These are phyloP conservation scores for Troides aeacus DNA, from an alignment of 2,888 invertebrate species.

Conservation along the genomic window DNA sequence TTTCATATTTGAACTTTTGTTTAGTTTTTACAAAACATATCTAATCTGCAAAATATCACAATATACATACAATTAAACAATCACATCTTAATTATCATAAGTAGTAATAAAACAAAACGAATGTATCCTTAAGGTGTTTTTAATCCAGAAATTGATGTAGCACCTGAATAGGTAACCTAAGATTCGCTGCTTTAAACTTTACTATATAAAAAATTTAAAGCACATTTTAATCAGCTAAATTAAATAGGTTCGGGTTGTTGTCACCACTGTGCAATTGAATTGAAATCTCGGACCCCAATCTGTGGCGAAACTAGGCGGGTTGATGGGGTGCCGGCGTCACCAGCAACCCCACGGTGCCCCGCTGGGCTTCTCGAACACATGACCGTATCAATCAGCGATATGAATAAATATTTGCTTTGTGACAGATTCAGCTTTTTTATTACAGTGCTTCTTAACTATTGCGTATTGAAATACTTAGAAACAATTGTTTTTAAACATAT, in stretches of 20 bases:
- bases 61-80: no score
- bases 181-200: no score
- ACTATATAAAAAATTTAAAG: constrained; percentile 1
- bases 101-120: no score
- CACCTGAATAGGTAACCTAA: no score
- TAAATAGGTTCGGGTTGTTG: constrained; percentile 26
- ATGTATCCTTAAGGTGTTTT: no score
- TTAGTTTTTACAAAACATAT: no score
- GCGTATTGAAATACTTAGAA: no score
- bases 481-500: no score
- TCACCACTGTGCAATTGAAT: constrained; percentile 30
- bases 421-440: constrained; percentile 42
- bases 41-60: no score
- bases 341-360: constrained; percentile 69
- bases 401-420: constrained; percentile 47
- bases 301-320: constrained; percentile 66
- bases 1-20: no score
- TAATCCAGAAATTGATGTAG: no score
- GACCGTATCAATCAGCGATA: constrained; percentile 51
- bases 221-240: constrained; percentile 25
- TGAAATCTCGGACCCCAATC: constrained; percentile 46
- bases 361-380: constrained; percentile 66
- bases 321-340: constrained; percentile 42
- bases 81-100: no score
- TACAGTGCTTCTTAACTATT: background rate